Evolutionary conservation across 2,888 invertebrate species (phyloP), one percentile per base, ranked within the genome.

Genomic region (Polymixis lichenea): DNA sequence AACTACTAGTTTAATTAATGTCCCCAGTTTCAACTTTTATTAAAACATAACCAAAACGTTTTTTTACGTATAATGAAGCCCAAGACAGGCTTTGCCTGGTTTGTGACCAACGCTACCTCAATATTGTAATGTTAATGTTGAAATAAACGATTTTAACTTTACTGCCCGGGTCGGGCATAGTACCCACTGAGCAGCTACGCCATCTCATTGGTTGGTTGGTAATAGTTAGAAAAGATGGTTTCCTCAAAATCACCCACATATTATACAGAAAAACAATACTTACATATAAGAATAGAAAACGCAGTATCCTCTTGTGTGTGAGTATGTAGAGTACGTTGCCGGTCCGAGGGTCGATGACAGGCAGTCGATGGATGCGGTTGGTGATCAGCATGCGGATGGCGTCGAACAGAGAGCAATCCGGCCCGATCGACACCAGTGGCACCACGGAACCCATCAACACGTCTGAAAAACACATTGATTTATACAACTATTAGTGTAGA

Each of bases 321-420:
- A 99, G 98, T 94, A 99, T 99, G 96, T 99, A 99, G 87, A 99
- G 98, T 89, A 99, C 99, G 95, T 99, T 99, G 92, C 99, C 99
- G 58, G 99, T 99, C 80, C 98, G 97, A 69, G 98, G 98, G 96
- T 99, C 99, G 91, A 99, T 99, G 91, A 99, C 99, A 88, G 99
- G 99, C 95, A 99, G 97, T 93, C 99, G 97, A 97, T 99, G 99
- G 91, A 99, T 99, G 94, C 99, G 98, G 96, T 99, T 99, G 91
- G 98, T 98, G 89, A 99, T 98, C 89, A 99, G 97, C 88, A 98
- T 98, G 92, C 98, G 98, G 89, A 99, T 99, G 83, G 99, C 99
- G 91, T 99, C 99, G 95, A 98, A 99, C 77, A 99, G 97, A 49
- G 99, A 99, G 79, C 98, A 98, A 94, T 99, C 99, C 32, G 99